Conservation (phyloP, 1,140 invertebrate genomes). For the Temnothorax nylanderi region DNA sequence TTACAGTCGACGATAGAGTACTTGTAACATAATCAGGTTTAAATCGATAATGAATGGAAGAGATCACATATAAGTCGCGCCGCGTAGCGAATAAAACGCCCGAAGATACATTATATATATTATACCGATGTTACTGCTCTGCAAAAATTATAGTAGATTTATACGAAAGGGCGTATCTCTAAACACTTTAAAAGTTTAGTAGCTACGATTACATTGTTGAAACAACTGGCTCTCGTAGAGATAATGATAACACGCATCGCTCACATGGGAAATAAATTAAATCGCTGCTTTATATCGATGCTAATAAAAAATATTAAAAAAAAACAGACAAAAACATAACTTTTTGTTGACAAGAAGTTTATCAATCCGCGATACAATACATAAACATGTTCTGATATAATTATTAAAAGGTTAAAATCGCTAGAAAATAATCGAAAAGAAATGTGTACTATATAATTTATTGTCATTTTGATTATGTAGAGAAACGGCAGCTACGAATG, state of each 20-base stretch:
- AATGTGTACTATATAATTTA: neutral
- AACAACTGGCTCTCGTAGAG: neutral
- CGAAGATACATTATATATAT: conserved; percentile 73
- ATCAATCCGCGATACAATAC: neutral
- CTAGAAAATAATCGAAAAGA: neutral
- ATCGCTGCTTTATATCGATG: neutral
- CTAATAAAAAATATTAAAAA: neutral
- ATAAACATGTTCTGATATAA: neutral
- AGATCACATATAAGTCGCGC: conserved; percentile 75
- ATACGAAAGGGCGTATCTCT: neutral
- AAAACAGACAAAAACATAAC: conserved; percentile 1
- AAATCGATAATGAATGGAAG: conserved; percentile 81
- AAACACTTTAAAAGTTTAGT: neutral
- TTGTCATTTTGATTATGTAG: conserved; percentile 79
- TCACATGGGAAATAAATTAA: neutral
- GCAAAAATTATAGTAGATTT: conserved; percentile 7
- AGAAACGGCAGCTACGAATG: conserved; percentile 91
- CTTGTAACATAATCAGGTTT: conserved; percentile 62
- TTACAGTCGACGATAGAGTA: conserved; percentile 60
- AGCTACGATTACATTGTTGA: neutral
- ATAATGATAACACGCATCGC: conserved; percentile 7
- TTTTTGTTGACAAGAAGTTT: neutral
- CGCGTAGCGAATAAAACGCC: conserved; percentile 80
- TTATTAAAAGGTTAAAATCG: neutral
- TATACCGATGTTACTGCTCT: neutral